These are phyloP conservation scores for Eudasyphora cyanicolor DNA, from an alignment of 2,888 invertebrate genomes.

Conservation along the genomic window DNA sequence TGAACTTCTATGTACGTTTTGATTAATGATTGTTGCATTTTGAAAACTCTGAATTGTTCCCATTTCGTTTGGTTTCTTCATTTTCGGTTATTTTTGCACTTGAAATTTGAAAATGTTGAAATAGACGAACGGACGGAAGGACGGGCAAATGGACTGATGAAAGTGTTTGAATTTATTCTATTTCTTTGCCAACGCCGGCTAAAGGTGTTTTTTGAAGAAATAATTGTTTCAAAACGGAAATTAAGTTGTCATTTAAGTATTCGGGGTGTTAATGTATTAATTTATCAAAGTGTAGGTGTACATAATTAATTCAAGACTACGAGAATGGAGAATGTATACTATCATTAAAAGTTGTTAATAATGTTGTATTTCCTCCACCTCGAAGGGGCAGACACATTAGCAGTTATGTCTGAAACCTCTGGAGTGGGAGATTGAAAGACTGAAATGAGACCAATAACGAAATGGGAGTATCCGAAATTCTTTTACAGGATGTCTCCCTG, in stretches of 20 bases:
- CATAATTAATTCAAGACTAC: slow-evolving; percentile 13
- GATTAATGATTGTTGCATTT: slow-evolving; percentile 61
- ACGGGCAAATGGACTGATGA: background rate
- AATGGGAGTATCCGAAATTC: background rate
- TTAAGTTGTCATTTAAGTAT: slow-evolving; percentile 63
- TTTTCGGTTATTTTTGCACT: slow-evolving; percentile 51
- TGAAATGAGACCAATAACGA: background rate
- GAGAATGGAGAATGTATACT: background rate
- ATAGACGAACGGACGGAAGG: background rate
- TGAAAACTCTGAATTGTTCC: background rate
- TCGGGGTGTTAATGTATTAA: slow-evolving; percentile 60
- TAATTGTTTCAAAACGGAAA: slow-evolving; percentile 64
- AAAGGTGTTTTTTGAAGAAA: slow-evolving; percentile 45
- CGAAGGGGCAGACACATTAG: background rate
- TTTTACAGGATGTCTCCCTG: background rate
- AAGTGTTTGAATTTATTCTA: slow-evolving; percentile 15
- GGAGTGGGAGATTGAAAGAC: no score
- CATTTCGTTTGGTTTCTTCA: background rate
- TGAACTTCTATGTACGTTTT: slow-evolving; percentile 38
- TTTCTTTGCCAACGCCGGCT: background rate
- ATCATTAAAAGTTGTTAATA: slow-evolving; percentile 23
- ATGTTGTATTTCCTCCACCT: background rate
- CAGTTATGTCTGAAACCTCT: background rate
- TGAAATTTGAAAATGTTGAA: slow-evolving; percentile 34
- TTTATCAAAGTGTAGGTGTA: slow-evolving; percentile 52